These are phyloP conservation scores for Hydrozoanthus gracilis DNA, from an alignment of 92 coral and sea anemone species.

Conservation along the genomic window DNA sequence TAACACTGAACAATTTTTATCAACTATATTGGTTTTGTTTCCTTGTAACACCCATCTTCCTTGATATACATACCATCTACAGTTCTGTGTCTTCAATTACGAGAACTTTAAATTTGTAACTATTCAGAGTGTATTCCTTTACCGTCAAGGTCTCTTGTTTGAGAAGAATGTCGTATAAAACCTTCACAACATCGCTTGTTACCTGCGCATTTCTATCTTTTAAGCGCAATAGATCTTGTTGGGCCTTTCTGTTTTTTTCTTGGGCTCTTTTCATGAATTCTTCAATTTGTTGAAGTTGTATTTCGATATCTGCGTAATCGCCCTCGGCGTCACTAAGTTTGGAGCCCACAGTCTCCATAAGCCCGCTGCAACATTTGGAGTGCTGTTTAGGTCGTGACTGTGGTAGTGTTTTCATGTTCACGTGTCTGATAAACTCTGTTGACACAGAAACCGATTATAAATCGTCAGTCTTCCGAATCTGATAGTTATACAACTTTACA, in stretches of 20 bases:
- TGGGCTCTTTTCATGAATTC: constrained; percentile 29
- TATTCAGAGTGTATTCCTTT: constrained; percentile 78
- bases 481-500: neutral
- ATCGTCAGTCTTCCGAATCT: neutral
- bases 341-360: constrained; percentile 38
- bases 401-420: constrained; percentile 38
- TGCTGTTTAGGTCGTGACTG: constrained; percentile 21
- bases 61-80: constrained; percentile 2
- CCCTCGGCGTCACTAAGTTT: constrained; percentile 41
- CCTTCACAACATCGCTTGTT: constrained; percentile 63
- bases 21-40: no score
- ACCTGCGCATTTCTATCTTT: neutral
- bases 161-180: constrained; percentile 69
- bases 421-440: constrained; percentile 26
- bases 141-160: constrained; percentile 79
- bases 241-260: neutral
- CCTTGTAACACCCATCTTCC: no score
- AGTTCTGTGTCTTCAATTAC: constrained; percentile 91
- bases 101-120: constrained; percentile 73
- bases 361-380: constrained; percentile 40
- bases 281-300: constrained; percentile 41
- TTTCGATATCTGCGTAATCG: constrained; percentile 32
- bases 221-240: neutral
- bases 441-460: constrained; percentile 9
- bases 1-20: no score